phyloP scores from a whole-genome alignment of 2,888 invertebrate species.

The Chalcis sispes region DNA sequence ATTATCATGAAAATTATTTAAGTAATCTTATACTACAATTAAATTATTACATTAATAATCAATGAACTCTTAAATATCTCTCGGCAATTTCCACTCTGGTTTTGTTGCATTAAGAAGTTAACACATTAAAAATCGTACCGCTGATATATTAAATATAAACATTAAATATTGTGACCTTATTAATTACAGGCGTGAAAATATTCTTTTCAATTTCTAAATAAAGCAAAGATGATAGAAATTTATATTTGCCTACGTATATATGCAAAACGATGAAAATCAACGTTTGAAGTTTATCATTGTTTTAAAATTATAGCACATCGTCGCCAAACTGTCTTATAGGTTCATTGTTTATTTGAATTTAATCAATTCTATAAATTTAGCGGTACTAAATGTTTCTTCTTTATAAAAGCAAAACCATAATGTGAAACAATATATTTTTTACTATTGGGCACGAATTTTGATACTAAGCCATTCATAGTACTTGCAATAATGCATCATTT shows the following conservation, averaged over 20 bases:
- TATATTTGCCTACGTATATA: slow-evolving; percentile 5
- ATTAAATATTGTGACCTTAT: slow-evolving; percentile 7
- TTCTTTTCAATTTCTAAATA: slow-evolving; percentile 28
- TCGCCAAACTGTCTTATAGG: slow-evolving; percentile 14
- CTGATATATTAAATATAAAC: neutral
- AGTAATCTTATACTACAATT: too few species aligned
- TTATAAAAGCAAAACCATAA: slow-evolving; percentile 25
- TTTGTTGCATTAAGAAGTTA: slow-evolving; percentile 29
- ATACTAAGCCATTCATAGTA: slow-evolving; percentile 33
- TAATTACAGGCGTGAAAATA: slow-evolving; percentile 14
- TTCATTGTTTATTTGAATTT: slow-evolving; percentile 42
- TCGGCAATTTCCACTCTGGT: slow-evolving; percentile 35
- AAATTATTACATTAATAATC: too few species aligned
- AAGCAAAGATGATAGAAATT: neutral
- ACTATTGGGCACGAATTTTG: slow-evolving; percentile 29
- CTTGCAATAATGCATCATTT: slow-evolving; percentile 37
- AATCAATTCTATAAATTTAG: slow-evolving; percentile 26
- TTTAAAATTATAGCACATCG: neutral
- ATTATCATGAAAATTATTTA: too few species aligned
- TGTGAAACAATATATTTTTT: slow-evolving; percentile 33
- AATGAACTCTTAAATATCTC: slow-evolving; percentile 7
- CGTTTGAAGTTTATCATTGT: slow-evolving; percentile 3
- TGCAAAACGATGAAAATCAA: neutral
- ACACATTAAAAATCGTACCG: slow-evolving; percentile 15
- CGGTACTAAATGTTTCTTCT: slow-evolving; percentile 28